These are phyloP conservation scores for Heliconius sara DNA, from an alignment of 2,888 invertebrate species.

Conservation along the genomic window DNA sequence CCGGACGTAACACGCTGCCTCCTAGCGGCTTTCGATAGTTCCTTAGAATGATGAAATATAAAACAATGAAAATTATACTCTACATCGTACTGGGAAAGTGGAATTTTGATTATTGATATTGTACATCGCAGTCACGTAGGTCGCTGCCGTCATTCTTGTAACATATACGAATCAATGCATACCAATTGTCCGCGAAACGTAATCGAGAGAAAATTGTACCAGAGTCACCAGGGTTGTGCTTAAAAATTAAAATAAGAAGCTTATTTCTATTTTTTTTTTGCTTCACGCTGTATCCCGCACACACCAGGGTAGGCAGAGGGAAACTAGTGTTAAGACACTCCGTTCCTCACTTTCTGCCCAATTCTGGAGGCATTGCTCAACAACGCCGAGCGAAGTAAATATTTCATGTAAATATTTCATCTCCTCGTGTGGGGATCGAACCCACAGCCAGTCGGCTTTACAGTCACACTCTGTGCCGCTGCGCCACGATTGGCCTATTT, in stretches of 20 bases:
- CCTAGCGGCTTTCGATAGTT: conserved; percentile 73
- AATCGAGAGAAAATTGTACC: conserved; percentile 80
- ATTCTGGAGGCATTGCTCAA: too few relatives aligned
- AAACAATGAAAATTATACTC: conserved; percentile 49
- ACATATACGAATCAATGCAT: conserved; percentile 70
- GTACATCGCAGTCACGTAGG: conserved; percentile 59
- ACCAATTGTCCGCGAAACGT: conserved; percentile 72
- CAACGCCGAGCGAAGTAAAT: too few relatives aligned
- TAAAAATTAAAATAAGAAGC: background rate
- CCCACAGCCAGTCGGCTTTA: too few relatives aligned
- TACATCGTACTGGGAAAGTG: conserved; percentile 51
- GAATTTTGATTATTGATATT: conserved; percentile 45
- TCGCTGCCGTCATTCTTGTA: conserved; percentile 77
- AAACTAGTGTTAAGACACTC: too few relatives aligned
- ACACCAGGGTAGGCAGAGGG: too few relatives aligned
- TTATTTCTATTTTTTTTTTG: background rate
- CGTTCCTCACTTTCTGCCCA: too few relatives aligned
- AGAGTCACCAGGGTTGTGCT: conserved; percentile 57
- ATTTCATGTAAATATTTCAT: too few relatives aligned
- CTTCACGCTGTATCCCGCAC: too few relatives aligned
- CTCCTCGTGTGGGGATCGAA: too few relatives aligned
- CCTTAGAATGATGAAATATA: conserved; percentile 59
- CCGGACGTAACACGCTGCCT: conserved; percentile 70
- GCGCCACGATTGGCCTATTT: too few relatives aligned
- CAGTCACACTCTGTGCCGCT: background rate